phyloP scores from a whole-genome alignment of 2,797 vertebrate genomes.

The Acanthornis magna region DNA sequence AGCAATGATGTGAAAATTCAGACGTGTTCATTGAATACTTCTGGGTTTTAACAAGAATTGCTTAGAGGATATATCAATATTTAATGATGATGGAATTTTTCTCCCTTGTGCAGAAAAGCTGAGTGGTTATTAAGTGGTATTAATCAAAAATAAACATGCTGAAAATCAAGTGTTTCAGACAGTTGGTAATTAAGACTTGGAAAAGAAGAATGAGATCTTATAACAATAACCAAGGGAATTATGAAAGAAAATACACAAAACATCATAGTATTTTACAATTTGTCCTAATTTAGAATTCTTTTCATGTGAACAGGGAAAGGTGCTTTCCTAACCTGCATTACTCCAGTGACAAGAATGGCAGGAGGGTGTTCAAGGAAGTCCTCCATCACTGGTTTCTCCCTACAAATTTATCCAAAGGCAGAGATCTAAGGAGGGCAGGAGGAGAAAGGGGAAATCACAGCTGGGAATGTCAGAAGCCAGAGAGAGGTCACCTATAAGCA shows the following conservation, averaged over 20 bases:
- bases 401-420: background rate
- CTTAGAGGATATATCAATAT: slow-evolving; percentile 34
- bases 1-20: background rate
- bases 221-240: background rate
- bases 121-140: slow-evolving; percentile 29
- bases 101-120: background rate
- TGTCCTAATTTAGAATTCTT: background rate
- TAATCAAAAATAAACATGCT: slow-evolving; percentile 34
- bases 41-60: background rate
- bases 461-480: background rate
- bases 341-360: background rate
- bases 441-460: background rate
- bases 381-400: background rate
- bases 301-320: background rate
- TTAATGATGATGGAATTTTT: slow-evolving; percentile 21
- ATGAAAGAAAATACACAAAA: background rate
- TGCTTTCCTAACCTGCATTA: background rate
- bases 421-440: background rate
- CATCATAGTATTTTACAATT: background rate
- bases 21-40: background rate
- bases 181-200: background rate
- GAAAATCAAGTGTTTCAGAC: slow-evolving; percentile 12
- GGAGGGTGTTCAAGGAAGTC: background rate
- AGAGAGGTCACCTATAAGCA: background rate
- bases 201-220: background rate